Evolutionary conservation across 1,140 invertebrate genomes (phyloP).

Genomic region (Drosophila grimshawi): DNA sequence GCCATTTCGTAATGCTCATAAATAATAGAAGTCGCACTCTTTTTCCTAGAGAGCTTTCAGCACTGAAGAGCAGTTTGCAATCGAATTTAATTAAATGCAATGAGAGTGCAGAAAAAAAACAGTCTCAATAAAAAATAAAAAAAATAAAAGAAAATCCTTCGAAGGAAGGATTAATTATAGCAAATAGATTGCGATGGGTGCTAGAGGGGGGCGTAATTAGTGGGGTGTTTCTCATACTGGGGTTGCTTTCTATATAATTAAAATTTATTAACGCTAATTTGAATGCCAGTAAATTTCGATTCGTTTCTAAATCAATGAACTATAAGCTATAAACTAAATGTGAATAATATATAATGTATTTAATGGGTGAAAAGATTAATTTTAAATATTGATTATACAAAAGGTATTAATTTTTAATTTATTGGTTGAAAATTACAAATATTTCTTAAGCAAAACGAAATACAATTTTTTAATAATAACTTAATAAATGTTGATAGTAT

Average conservation of each 20-base stretch:
- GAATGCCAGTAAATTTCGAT: conserved; percentile 15
- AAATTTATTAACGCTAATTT: conserved; percentile 31
- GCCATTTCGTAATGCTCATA: conserved; percentile 21
- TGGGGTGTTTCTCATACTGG: not conserved
- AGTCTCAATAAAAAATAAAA: not conserved
- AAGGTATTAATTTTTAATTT: too few species aligned
- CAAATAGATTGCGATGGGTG: conserved; percentile 12
- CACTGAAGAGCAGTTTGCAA: conserved; percentile 11
- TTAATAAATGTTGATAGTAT: too few species aligned
- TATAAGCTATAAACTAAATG: not conserved
- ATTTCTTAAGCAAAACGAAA: too few species aligned
- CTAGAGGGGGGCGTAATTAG: not conserved
- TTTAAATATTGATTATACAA: not conserved
- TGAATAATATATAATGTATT: not conserved
- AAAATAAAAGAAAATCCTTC: conserved; percentile 11
- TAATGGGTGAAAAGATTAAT: not conserved
- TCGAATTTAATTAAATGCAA: conserved; percentile 43
- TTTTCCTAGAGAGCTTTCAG: too few species aligned
- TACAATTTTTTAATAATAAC: too few species aligned
- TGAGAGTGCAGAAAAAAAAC: conserved; percentile 11
- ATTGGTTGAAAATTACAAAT: too few species aligned
- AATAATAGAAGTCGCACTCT: conserved; percentile 35
- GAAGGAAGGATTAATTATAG: conserved; percentile 29
- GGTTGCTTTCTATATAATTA: conserved; percentile 1
- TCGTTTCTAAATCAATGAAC: not conserved